phyloP scores from a whole-genome alignment of 2,888 invertebrate genomes.

The Boloria selene region DNA sequence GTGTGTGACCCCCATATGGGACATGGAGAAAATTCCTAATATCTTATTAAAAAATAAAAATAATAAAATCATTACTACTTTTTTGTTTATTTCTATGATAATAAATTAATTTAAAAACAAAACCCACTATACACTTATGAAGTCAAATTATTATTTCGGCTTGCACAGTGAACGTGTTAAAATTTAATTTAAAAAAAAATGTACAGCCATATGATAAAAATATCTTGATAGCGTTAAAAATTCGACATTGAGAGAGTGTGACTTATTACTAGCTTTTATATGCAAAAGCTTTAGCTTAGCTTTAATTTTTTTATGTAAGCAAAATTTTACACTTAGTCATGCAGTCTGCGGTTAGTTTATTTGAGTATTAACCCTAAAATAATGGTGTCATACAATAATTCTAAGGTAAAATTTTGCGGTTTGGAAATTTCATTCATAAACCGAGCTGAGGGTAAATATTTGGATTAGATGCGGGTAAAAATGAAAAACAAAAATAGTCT shows the following conservation, averaged over 20 bases:
- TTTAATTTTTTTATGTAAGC: not conserved
- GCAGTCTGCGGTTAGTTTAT: not conserved
- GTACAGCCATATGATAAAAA: no score
- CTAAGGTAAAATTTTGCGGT: slow-evolving; percentile 51
- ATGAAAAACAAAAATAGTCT: slow-evolving; percentile 21
- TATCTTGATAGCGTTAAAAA: not conserved
- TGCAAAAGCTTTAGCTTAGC: no score
- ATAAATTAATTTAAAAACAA: no score
- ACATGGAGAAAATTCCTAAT: no score
- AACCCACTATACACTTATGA: no score
- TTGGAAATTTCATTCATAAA: slow-evolving; percentile 78
- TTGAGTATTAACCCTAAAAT: slow-evolving; percentile 26
- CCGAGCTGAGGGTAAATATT: slow-evolving; percentile 71
- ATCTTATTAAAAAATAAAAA: no score
- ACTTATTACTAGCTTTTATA: not conserved
- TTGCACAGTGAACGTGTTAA: no score
- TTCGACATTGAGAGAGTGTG: not conserved
- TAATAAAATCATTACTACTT: no score
- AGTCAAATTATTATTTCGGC: no score
- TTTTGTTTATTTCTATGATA: no score
- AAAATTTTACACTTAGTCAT: not conserved
- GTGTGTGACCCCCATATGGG: no score
- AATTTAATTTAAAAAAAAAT: no score
- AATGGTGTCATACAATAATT: slow-evolving; percentile 35
- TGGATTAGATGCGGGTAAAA: slow-evolving; percentile 57